Base-by-base conservation (phyloP, 2,797 vertebrate species). In the Margarornis squamiger region DNA sequence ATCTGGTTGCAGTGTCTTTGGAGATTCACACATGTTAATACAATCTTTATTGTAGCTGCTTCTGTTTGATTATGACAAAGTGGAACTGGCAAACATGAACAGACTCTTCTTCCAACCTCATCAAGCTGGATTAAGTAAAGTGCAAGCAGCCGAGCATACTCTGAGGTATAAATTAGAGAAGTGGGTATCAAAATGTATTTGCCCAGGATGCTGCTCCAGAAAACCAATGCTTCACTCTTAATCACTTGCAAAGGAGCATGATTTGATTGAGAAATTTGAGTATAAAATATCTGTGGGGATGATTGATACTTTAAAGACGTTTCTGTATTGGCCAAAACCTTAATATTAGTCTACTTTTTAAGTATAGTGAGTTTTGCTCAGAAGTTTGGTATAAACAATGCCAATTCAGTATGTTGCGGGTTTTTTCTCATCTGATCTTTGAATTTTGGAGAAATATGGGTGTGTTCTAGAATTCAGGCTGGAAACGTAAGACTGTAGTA, bases 61-160 rank as follows among this genome's bases (percentile, higher is more conserved):
- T 51, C 98, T 99, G 65, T 99, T 99, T 96, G 99, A 99, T 93
- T 99, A 99, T 48, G 99, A 99, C 96, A 99, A 99, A 97, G 99
- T 99, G 62, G 99, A 99, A 96, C 94, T 99, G 97, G 99, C 99
- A 97, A 99, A 99, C 86, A 99, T 99, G 99, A 99, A 99, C 97
- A 97, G 99, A 75, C 98, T 99, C 94, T 99, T 99, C 98, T 99
- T 99, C 98, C 99, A 99, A 96, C 99, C 99, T 45, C 99, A 99
- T 94, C 99, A 99, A 97, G 99, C 99, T 45, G 99, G 99, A 70
- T 97, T 99, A 90, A 99, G 99, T 97, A 99, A 99, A 98, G 99
- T 99, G 82, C 98, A 99, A 96, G 99, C 99, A 67, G 99, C 99
- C 66, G 98, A 99, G 94, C 98, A 99, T 94, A 99, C 99, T n/a